Conservation (phyloP, 2,888 invertebrate species). For the Galerucella nymphaeae region DNA sequence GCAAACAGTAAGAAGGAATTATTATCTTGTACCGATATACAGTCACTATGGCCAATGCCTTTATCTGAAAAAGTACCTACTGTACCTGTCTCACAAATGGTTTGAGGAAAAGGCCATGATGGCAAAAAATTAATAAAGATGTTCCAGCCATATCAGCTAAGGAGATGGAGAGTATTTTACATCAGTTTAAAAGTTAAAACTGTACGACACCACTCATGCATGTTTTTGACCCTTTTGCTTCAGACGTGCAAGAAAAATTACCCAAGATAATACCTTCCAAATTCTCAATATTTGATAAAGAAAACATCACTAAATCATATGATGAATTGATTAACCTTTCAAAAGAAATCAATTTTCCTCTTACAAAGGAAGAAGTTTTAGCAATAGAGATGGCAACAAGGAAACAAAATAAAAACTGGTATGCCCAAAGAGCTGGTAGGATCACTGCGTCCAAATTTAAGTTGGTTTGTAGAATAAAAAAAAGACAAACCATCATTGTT, state of each 20-base stretch:
- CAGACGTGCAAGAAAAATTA: background rate
- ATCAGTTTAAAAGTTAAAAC: no score
- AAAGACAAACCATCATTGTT: no score
- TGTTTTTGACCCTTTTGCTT: slow-evolving; percentile 13
- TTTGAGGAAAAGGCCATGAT: slow-evolving; percentile 8
- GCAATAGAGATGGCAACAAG: slow-evolving; percentile 24
- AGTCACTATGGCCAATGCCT: slow-evolving; percentile 22
- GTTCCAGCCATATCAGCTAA: background rate
- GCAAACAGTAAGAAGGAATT: no score
- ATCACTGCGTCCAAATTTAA: slow-evolving; percentile 29
- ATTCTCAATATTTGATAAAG: background rate
- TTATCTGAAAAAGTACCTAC: background rate
- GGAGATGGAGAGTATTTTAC: no score
- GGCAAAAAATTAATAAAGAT: background rate
- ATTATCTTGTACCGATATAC: no score
- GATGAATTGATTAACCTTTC: background rate
- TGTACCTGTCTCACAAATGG: slow-evolving; percentile 8
- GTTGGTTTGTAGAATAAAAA: slow-evolving; percentile 24
- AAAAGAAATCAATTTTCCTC: slow-evolving; percentile 13
- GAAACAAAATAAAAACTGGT: slow-evolving; percentile 31
- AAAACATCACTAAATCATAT: slow-evolving; percentile 5
- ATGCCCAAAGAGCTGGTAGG: slow-evolving; percentile 32
- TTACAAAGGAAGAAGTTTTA: slow-evolving; percentile 20
- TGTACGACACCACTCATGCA: slow-evolving; percentile 15
- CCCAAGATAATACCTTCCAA: background rate